Evolutionary conservation across 2,113 vertebrate genomes (phyloP), one percentile per base, ranked within the genome.

Genomic region (Pteruthius melanotis): DNA sequence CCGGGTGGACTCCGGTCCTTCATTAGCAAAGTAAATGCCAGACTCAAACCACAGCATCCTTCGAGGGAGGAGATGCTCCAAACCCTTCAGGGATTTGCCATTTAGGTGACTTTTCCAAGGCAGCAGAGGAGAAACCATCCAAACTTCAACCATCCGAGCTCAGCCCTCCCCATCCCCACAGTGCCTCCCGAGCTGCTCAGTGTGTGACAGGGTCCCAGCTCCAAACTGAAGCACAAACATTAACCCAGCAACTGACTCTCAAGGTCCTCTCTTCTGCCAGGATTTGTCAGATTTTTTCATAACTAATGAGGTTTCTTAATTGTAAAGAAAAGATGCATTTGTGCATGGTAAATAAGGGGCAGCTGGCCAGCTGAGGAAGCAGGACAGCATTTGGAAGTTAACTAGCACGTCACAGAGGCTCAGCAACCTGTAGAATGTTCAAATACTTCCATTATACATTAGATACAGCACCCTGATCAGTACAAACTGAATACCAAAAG

Each of bases 401-500:
- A 83, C 42, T 7, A 63, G 21, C 14, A 11, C 2, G 1, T 39
- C 72, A 47, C 66, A 83, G 57, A 64, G 9, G 18, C 15, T 15
- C 18, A 37, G 42, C 31, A 45, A 31, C 60, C 47, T 49, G 30
- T 4, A 4, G 35, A 77, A 57, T 9, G 14, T 30, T 85, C 40
- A 42, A 42, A 30, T 19, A 66, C 13, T 79, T 71, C 53, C 93
- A 35, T 57, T 77, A 20, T 16, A 69, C n/a, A 35, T 74, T 66
- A 85, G 81, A 68, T 23, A 80, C 20, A 75, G 52, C 40, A 84
- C 42, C 50, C 64, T 79, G 92, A 74, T 74, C 93, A 50, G 47
- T 94, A 89, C 61, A 94, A 94, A 95, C 83, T 7, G 4, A 87
- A 87, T 50, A 64, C 64, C 40, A 56, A 84, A 96, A 95, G 59